Percentiles rank a stretch among this genome's conserved stretches.
Conservation (phyloP, 2,888 invertebrate genomes). For the Troides oblongomaculatus region DNA sequence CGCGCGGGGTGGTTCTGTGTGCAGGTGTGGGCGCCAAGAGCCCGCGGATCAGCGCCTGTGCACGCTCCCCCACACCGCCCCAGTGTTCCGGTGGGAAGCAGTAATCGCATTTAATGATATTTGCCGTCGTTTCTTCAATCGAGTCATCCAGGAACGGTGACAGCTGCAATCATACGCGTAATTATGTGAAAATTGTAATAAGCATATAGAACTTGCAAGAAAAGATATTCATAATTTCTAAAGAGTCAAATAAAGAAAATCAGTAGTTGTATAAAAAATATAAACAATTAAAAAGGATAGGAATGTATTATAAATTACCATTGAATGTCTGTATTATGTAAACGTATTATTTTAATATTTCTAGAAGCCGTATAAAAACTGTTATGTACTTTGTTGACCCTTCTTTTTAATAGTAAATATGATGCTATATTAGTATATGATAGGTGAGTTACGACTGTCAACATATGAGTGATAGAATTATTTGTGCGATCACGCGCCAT, state of each 20-base stretch:
- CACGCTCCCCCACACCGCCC: slow-evolving; percentile 82
- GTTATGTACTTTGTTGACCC: too few relatives aligned
- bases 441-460: background rate
- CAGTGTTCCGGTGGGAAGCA: slow-evolving; percentile 91
- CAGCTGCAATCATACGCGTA: slow-evolving; percentile 70
- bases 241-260: too few relatives aligned
- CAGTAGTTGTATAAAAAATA: too few relatives aligned
- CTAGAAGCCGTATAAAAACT: too few relatives aligned
- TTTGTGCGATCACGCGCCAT: background rate
- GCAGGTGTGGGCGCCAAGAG: slow-evolving; percentile 80
- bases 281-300: too few relatives aligned
- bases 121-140: slow-evolving; percentile 90
- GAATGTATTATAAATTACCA: too few relatives aligned
- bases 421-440: too few relatives aligned
- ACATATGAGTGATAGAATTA: background rate
- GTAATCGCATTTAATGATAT: slow-evolving; percentile 90
- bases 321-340: too few relatives aligned
- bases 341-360: too few relatives aligned
- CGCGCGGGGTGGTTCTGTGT: slow-evolving; percentile 51
- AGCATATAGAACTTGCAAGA: too few relatives aligned
- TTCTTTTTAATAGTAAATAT: too few relatives aligned
- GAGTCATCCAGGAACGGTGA: slow-evolving; percentile 92
- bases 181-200: background rate
- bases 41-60: slow-evolving; percentile 83
- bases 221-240: too few relatives aligned